Evolutionary conservation across 2,888 invertebrate genomes (phyloP), one percentile per base, ranked within the genome.

Genomic region (Philonicus albiceps): DNA sequence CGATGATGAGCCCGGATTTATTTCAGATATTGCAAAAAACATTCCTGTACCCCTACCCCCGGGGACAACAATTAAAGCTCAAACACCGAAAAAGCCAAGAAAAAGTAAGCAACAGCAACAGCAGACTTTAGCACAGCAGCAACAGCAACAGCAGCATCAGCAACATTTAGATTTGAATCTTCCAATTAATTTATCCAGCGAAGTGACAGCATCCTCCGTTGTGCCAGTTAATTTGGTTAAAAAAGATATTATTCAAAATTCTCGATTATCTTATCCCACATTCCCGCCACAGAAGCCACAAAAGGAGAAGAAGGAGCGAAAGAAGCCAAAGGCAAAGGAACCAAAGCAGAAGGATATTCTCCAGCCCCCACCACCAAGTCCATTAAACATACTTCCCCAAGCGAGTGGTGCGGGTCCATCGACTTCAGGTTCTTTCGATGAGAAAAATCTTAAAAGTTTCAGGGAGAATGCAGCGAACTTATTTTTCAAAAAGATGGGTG

Each of bases 401-500:
- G 40, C 3, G 3, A 43, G 40, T 16, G 53, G 4, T 53, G 53
- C 2, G 11, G 19, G 22, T 2, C 27, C 64, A 19, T 22, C 22
- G 5, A 27, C 64, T 1, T 19, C 83, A 3, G 40, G 0, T 83
- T 22, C 87, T 34, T 73, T 43, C 49, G 13, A 2, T 49, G 75
- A 72, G 55, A 85, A 64, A 80, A 89, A 89, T 3, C 89, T 90
- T 0, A 74, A 74, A 13, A 74, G 16, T 19, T 34, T 74, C n/a
- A 31, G 74, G 4, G 74, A 74, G 5, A 37, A 31, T 37, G 74
- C 74, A 2, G 81, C 40, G 92, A 93, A 90, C 90, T 92, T 89
- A 90, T 93, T 92, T 91, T 93, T 91, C 93, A 93, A 92, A 92
- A 81, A 81, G 30, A 19, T 81, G 64, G 64, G 64, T 3, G 22